Evolutionary conservation across 2,797 vertebrate species (phyloP).

Genomic region (Pitangus sulphuratus): DNA sequence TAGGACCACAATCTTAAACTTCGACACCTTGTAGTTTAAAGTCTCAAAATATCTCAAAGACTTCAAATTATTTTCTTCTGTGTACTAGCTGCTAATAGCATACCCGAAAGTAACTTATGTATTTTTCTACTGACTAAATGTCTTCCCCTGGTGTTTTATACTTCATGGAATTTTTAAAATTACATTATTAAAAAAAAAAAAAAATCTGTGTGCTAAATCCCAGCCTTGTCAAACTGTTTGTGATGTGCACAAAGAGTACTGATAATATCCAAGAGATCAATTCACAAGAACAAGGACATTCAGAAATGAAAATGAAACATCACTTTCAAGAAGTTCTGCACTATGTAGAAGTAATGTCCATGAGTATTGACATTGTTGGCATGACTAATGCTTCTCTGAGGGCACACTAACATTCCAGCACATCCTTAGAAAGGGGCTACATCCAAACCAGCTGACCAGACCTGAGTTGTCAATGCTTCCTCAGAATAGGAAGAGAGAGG

Average conservation of each 20-base stretch:
- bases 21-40: not conserved
- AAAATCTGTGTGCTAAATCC: not conserved
- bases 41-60: not conserved
- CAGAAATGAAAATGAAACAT: not conserved
- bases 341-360: not conserved
- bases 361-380: accelerated
- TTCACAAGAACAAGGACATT: not conserved
- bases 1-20: not conserved
- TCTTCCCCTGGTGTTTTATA: not conserved
- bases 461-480: not conserved
- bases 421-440: not conserved
- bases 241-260: not conserved
- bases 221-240: not conserved
- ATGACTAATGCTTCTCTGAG: not conserved
- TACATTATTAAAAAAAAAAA: not conserved
- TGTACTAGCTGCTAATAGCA: not conserved
- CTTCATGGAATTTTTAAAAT: not conserved
- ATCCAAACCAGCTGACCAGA: not conserved
- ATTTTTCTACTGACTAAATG: not conserved
- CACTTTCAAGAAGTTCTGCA: not conserved
- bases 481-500: accelerated
- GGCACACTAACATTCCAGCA: not conserved
- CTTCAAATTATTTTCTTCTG: not conserved
- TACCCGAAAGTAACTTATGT: not conserved
- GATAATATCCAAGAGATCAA: not conserved